These are phyloP conservation scores for Syngnathus floridae DNA, from an alignment of 2,113 vertebrate species.

Conservation along the genomic window DNA sequence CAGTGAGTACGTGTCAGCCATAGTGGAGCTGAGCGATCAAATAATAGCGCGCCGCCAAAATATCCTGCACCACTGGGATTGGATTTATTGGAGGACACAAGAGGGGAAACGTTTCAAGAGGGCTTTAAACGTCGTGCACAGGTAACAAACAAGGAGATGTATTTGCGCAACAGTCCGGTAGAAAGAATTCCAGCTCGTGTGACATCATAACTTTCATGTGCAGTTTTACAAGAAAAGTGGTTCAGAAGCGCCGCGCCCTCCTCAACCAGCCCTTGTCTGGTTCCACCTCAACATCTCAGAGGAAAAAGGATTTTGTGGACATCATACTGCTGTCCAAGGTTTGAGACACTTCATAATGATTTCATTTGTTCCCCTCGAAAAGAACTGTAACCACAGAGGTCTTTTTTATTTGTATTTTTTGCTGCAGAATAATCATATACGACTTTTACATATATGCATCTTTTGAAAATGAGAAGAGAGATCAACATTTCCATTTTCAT, in stretches of 20 bases:
- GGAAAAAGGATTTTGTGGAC: slow-evolving; percentile 80
- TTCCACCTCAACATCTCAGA: slow-evolving; percentile 27
- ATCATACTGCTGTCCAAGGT: slow-evolving; percentile 80
- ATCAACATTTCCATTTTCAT: no score
- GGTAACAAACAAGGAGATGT: slow-evolving; percentile 41
- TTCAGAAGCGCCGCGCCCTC: slow-evolving; percentile 64
- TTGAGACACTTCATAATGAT: background rate
- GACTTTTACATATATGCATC: background rate
- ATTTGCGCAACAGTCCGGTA: background rate
- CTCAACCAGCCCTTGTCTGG: slow-evolving; percentile 33
- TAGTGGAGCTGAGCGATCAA: slow-evolving; percentile 76
- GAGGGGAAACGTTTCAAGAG: slow-evolving; percentile 70
- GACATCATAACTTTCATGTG: background rate
- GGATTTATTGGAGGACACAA: slow-evolving; percentile 69
- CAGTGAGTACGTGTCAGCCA: slow-evolving; percentile 79
- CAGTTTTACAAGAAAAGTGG: slow-evolving; percentile 73
- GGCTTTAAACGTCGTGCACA: slow-evolving; percentile 73
- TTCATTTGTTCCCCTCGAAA: background rate
- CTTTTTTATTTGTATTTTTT: background rate
- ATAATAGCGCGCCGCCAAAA: slow-evolving; percentile 69
- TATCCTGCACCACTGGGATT: slow-evolving; percentile 71
- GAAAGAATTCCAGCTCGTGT: background rate
- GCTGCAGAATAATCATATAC: background rate
- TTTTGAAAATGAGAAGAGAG: no score
- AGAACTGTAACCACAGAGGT: background rate